Conservation (phyloP, 1,140 invertebrate species). For the Geopemphigus sp. region DNA sequence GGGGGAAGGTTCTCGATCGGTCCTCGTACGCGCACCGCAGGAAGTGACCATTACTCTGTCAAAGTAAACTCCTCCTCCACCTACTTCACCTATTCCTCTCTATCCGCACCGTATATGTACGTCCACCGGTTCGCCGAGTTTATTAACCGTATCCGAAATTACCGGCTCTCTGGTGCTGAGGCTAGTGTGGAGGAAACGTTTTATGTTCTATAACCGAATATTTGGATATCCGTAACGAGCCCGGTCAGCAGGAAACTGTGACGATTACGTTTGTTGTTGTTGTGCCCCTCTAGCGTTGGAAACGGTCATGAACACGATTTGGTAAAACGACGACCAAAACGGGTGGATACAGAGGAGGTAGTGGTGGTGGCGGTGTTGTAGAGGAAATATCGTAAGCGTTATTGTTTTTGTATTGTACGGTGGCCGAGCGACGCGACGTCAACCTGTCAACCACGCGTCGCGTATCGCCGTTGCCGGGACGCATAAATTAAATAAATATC, state of each 20-base stretch:
- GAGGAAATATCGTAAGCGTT: conserved; percentile 1
- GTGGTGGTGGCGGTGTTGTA: neutral
- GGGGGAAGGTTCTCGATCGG: neutral
- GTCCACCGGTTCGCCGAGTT: neutral
- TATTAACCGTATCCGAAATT: conserved; percentile 42
- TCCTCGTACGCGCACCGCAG: neutral
- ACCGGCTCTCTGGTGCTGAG: neutral
- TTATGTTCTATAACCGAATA: neutral
- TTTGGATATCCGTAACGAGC: conserved; percentile 33
- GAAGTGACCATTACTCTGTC: conserved; percentile 9
- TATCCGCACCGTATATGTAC: neutral
- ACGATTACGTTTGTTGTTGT: neutral
- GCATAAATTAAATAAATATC: too few species aligned
- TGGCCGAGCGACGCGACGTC: neutral
- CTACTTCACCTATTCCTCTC: too few species aligned
- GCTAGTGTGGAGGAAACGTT: neutral
- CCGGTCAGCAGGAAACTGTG: conserved; percentile 31
- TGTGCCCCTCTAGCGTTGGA: neutral
- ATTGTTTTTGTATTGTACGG: conserved; percentile 17
- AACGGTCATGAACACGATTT: conserved; percentile 40
- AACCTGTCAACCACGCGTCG: neutral
- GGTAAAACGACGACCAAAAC: neutral
- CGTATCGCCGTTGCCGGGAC: neutral
- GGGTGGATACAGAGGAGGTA: too few species aligned
- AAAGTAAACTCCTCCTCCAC: conserved; percentile 10